These are phyloP conservation scores for Tanytarsus gracilentus DNA, from an alignment of 2,888 invertebrate species.

Conservation along the genomic window DNA sequence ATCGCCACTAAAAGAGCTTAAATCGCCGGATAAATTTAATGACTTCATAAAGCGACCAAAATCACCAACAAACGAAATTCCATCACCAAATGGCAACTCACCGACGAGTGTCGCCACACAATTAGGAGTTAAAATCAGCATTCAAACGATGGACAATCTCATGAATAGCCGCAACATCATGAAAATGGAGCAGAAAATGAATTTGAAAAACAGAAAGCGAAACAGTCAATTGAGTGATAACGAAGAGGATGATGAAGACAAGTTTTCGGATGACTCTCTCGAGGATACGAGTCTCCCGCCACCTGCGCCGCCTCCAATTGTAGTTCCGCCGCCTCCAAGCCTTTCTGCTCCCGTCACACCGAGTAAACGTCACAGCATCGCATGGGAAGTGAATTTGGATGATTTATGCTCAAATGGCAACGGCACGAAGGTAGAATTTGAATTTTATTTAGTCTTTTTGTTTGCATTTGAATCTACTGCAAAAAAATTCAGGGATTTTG, in stretches of 20 bases:
- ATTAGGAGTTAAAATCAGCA: conserved; percentile 35
- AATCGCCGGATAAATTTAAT: conserved; percentile 20
- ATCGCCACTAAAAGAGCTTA: conserved; percentile 16
- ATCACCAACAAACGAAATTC: conserved; percentile 2
- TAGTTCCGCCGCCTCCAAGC: conserved; percentile 43
- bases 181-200: conserved; percentile 27
- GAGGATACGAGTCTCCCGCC: conserved; percentile 63
- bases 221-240: conserved; percentile 29
- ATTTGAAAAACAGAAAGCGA: conserved; percentile 28
- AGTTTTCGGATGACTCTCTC: conserved; percentile 76
- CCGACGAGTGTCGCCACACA: conserved; percentile 31
- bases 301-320: conserved; percentile 44
- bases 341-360: conserved; percentile 47
- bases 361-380: conserved; percentile 71
- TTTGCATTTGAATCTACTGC: not conserved
- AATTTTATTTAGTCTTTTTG: conserved; percentile 2
- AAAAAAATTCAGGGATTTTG: no score
- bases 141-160: conserved; percentile 38
- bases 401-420: conserved; percentile 38
- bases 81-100: not conserved
- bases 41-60: conserved; percentile 28
- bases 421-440: conserved; percentile 48
- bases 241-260: conserved; percentile 45
- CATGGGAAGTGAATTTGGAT: conserved; percentile 78
- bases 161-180: conserved; percentile 30